Percentiles rank a stretch among this genome's conserved stretches.
These are phyloP conservation scores for Philonicus albiceps DNA, from an alignment of 2,888 invertebrate species.

Conservation along the genomic window DNA sequence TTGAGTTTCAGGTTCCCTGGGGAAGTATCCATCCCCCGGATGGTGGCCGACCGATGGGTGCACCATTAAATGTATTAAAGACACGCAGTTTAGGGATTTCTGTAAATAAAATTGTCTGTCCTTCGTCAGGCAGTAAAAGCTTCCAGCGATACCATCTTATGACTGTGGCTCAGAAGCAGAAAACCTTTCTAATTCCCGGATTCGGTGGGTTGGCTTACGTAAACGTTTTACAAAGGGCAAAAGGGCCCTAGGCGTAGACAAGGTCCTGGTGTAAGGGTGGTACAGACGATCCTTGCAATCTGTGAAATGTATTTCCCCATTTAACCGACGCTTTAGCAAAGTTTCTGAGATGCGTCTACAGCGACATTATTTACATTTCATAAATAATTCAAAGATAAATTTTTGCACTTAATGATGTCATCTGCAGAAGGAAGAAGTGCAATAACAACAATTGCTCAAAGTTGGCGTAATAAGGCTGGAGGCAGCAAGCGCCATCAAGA, in stretches of 20 bases:
- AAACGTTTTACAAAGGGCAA: constrained; percentile 1
- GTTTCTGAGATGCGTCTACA: constrained; percentile 16
- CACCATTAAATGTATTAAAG: constrained; percentile 18
- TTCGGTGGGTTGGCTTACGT: not conserved
- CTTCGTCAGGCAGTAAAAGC: not conserved
- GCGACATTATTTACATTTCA: constrained; percentile 43
- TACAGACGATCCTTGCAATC: not conserved
- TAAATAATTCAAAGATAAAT: constrained; percentile 46
- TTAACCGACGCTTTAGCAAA: constrained; percentile 25
- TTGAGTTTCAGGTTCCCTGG: not conserved
- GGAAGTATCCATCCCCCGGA: not conserved
- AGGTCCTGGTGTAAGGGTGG: not conserved
- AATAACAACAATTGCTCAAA: constrained; percentile 35
- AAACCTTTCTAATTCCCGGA: constrained; percentile 14
- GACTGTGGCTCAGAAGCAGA: not conserved
- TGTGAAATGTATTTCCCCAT: constrained; percentile 26
- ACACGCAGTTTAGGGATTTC: not conserved
- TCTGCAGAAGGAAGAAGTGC: constrained; percentile 35
- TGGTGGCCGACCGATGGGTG: not conserved
- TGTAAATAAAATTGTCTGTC: constrained; percentile 3
- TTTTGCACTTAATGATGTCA: constrained; percentile 48
- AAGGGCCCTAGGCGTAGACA: not conserved
- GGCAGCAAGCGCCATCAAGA: constrained; percentile 11
- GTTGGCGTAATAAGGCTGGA: constrained; percentile 19
- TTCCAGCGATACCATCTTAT: not conserved